Evolutionary conservation across 2,113 vertebrate genomes (phyloP).

Genomic region (Campylorhamphus procurvoides): DNA sequence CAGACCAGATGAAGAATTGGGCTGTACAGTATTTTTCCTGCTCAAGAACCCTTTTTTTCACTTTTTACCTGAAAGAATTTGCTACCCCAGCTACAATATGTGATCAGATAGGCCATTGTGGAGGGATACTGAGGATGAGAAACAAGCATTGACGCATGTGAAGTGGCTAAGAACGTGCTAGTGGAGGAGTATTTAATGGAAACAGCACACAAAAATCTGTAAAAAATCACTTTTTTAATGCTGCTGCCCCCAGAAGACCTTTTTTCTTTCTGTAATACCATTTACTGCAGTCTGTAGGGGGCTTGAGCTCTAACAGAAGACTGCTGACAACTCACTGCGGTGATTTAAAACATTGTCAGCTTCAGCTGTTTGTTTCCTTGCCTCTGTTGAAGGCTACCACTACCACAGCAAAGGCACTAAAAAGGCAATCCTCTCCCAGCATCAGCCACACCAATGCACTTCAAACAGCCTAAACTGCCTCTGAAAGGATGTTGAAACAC

Average conservation of each 20-base stretch:
- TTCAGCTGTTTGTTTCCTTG: not conserved
- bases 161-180: not conserved
- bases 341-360: not conserved
- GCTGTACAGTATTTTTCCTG: not conserved
- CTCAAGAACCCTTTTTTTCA: not conserved
- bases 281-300: not conserved
- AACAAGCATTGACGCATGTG: not conserved
- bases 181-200: not conserved
- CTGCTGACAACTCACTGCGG: not conserved
- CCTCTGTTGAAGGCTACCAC: not conserved
- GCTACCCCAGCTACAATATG: not conserved
- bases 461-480: not conserved
- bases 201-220: not conserved
- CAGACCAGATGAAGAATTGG: not conserved
- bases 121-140: not conserved
- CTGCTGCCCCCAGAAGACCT: not conserved
- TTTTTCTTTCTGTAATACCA: not conserved
- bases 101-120: not conserved
- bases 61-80: not conserved
- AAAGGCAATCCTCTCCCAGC: not conserved
- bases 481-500: not conserved
- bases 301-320: not conserved
- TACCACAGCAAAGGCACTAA: not conserved
- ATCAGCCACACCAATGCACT: not conserved
- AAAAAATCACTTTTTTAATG: not conserved